phyloP scores from a whole-genome alignment of 2,888 invertebrate genomes.

The Oxycera nigricornis region DNA sequence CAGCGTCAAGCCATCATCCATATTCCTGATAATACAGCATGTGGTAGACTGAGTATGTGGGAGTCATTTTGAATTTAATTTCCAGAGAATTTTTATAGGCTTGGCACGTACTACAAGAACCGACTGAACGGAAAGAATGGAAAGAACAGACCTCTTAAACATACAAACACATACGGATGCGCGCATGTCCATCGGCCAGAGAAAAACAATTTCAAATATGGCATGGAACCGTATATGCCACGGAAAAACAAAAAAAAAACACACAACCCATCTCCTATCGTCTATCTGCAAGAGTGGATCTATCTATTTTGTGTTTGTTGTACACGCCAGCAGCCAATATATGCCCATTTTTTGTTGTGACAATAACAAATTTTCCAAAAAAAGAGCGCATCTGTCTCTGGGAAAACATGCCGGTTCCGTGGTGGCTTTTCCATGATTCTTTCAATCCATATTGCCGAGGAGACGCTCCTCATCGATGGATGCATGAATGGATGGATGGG shows the following conservation, averaged over 20 bases:
- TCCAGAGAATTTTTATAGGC: conserved; percentile 36
- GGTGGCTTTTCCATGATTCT: no score
- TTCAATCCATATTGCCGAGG: no score
- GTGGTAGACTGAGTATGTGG: conserved; percentile 7
- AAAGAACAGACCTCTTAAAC: conserved; percentile 17
- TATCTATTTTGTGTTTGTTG: background rate
- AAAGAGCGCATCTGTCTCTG: no score
- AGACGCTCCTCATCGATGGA: no score
- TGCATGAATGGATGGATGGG: background rate
- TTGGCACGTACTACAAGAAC: conserved; percentile 27
- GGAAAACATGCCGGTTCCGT: no score
- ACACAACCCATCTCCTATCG: background rate
- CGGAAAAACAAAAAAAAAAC: background rate
- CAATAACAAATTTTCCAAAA: background rate
- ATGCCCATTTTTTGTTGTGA: background rate
- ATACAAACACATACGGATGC: no score
- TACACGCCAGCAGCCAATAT: background rate
- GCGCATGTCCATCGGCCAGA: background rate
- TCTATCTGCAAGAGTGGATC: background rate
- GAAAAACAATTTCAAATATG: background rate
- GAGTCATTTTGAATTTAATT: conserved; percentile 37
- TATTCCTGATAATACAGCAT: background rate
- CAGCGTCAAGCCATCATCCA: background rate
- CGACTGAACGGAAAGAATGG: background rate
- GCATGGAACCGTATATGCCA: background rate